phyloP scores from a whole-genome alignment of 2,888 invertebrate genomes.

The Acanthosepion pharaonis region DNA sequence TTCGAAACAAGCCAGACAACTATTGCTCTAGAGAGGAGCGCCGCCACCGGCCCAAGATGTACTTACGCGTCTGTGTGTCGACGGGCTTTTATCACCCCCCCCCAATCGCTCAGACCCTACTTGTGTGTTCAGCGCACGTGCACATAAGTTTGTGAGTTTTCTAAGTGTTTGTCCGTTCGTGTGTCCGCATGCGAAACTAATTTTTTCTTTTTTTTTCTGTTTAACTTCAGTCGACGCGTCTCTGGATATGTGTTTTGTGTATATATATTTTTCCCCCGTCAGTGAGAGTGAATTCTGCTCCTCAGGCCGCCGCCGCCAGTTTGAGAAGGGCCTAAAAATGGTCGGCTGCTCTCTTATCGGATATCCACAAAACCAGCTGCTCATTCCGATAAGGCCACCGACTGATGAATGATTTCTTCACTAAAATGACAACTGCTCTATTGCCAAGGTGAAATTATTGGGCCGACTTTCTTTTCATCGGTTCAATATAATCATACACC shows the following conservation, averaged over 20 bases:
- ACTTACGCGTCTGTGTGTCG: background rate
- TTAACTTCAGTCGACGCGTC: background rate
- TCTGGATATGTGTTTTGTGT: background rate
- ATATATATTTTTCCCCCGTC: background rate
- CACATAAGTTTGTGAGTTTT: background rate
- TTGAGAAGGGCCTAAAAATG: background rate
- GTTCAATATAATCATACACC: background rate
- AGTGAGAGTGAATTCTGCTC: background rate
- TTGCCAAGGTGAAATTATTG: conserved; percentile 33
- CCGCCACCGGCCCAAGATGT: background rate
- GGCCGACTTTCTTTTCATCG: background rate
- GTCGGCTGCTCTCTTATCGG: background rate
- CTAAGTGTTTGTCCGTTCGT: conserved; percentile 7
- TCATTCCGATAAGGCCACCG: background rate
- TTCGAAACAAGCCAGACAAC: background rate
- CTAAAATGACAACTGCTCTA: background rate
- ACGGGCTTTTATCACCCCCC: background rate
- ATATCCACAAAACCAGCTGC: background rate
- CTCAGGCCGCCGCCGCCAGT: background rate
- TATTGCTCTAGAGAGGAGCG: background rate
- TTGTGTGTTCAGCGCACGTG: background rate
- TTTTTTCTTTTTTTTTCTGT: background rate
- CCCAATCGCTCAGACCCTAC: background rate
- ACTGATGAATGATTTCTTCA: conserved; percentile 8
- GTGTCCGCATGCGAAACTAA: background rate